A percentile compares a stretch with the other conserved stretches of the same genome.
These are phyloP conservation scores for Orussus abietinus DNA, from an alignment of 1,140 invertebrate genomes.

Conservation along the genomic window DNA sequence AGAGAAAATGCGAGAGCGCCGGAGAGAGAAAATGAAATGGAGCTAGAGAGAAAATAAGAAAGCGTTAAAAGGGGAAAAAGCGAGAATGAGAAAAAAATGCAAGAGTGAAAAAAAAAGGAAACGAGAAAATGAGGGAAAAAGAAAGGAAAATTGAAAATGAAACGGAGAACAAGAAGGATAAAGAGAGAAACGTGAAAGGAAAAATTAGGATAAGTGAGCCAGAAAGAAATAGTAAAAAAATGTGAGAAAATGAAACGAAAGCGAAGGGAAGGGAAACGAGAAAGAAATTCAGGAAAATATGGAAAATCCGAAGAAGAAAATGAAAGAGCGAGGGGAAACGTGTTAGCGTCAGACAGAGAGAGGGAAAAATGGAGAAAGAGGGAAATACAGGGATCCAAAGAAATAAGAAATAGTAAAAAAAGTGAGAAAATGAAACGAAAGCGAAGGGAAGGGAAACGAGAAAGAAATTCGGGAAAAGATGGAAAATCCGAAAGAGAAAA, in stretches of 20 bases:
- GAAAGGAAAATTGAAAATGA: too few species aligned
- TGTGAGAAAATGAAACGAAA: too few species aligned
- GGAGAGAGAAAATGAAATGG: slow-evolving; percentile 15
- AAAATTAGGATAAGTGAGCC: too few species aligned
- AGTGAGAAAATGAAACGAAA: too few species aligned
- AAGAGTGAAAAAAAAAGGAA: neutral
- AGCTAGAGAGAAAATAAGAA: slow-evolving; percentile 4
- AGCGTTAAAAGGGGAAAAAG: too few species aligned
- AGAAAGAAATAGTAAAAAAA: too few species aligned
- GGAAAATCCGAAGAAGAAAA: slow-evolving; percentile 25
- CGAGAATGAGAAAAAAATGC: slow-evolving; percentile 1
- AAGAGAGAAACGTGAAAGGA: too few species aligned
- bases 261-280: slow-evolving; percentile 10
- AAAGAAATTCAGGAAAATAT: slow-evolving; percentile 26
- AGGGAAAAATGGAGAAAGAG: slow-evolving; percentile 14
- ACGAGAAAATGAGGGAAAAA: slow-evolving; percentile 5
- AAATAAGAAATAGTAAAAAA: neutral
- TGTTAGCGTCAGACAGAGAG: neutral
- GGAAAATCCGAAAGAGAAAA: slow-evolving; percentile 25
- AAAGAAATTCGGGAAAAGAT: slow-evolving; percentile 26
- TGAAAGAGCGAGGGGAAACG: neutral
- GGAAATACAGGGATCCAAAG: too few species aligned
- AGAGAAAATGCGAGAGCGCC: neutral
- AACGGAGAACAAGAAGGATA: too few species aligned
- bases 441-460: slow-evolving; percentile 10